A percentile compares a stretch with the other conserved stretches of the same genome.
Conservation (phyloP, 2,888 invertebrate species). For the Heterodera filipjevi region DNA sequence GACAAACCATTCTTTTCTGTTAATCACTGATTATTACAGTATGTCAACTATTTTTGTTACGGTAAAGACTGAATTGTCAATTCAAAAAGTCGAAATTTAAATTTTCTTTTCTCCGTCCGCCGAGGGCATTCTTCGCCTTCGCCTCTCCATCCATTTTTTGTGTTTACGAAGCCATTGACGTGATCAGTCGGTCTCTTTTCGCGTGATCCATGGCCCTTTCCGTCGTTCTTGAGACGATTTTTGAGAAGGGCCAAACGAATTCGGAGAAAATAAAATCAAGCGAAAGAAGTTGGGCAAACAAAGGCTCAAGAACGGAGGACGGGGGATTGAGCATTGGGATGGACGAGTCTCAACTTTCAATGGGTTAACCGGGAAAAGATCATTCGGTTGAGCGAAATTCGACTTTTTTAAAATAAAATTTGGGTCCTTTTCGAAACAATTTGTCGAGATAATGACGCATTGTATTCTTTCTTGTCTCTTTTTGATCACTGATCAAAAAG, state of each 20-base stretch:
- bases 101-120: background rate
- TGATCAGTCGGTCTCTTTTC: background rate
- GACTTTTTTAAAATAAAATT: background rate
- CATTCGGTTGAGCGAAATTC: background rate
- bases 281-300: slow-evolving; percentile 16
- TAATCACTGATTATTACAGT: no score
- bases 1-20: no score
- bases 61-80: no score
- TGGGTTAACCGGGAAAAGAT: background rate
- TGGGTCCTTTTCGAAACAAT: background rate
- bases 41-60: no score
- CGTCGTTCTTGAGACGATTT: slow-evolving; percentile 19
- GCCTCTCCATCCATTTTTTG: background rate
- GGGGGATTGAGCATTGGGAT: background rate
- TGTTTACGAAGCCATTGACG: slow-evolving; percentile 10
- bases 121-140: background rate
- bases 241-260: slow-evolving; percentile 1
- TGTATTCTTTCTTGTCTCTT: background rate
- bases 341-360: background rate
- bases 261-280: slow-evolving; percentile 8
- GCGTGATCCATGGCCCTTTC: slow-evolving; percentile 10
- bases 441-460: background rate
- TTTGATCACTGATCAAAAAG: slow-evolving; percentile 2
- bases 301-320: slow-evolving; percentile 12
- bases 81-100: no score